Evolutionary conservation across 1,140 invertebrate genomes (phyloP).

Genomic region (Drosophila repleta): DNA sequence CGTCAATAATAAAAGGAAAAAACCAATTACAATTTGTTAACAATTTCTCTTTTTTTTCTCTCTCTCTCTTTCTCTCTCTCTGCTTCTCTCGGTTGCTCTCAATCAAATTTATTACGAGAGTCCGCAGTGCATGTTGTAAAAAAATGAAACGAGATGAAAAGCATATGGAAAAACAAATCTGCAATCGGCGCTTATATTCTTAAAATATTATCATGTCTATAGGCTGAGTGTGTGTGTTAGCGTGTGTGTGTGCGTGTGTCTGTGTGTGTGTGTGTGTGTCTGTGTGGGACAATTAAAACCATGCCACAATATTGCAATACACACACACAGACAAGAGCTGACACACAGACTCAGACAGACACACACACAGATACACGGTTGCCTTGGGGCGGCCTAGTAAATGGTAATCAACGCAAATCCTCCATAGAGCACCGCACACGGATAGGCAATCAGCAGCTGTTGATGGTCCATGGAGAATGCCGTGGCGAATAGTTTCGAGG

Average conservation of each 20-base stretch:
- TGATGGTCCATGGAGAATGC: slow-evolving; percentile 91
- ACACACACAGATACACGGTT: slow-evolving; percentile 11
- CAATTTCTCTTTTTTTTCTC: slow-evolving; percentile 35
- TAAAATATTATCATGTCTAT: slow-evolving; percentile 58
- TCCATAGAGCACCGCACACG: slow-evolving; percentile 92
- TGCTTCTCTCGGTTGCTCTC: slow-evolving; percentile 14
- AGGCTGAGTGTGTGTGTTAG: slow-evolving; percentile 1
- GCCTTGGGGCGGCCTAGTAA: slow-evolving; percentile 83
- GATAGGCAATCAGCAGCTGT: slow-evolving; percentile 93
- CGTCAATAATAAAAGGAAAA: slow-evolving; percentile 18
- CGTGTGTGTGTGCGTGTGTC: slow-evolving; percentile 28
- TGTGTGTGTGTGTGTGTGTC: slow-evolving; percentile 25
- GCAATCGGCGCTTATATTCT: slow-evolving; percentile 76
- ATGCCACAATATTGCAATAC: slow-evolving; percentile 55
- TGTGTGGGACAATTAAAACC: slow-evolving; percentile 65
- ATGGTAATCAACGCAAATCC: slow-evolving; percentile 94
- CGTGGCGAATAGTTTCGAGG: slow-evolving; percentile 93
- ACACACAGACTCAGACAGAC: neutral
- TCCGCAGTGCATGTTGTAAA: slow-evolving; percentile 1
- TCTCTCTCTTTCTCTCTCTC: too few relatives aligned
- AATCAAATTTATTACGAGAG: slow-evolving; percentile 78
- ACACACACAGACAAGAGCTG: slow-evolving; percentile 23
- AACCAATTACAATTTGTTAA: slow-evolving; percentile 78
- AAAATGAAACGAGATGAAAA: slow-evolving; percentile 23
- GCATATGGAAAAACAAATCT: slow-evolving; percentile 65